Evolutionary conservation across 2,888 invertebrate species (phyloP).

Genomic region (Ecdyonurus torrentis): DNA sequence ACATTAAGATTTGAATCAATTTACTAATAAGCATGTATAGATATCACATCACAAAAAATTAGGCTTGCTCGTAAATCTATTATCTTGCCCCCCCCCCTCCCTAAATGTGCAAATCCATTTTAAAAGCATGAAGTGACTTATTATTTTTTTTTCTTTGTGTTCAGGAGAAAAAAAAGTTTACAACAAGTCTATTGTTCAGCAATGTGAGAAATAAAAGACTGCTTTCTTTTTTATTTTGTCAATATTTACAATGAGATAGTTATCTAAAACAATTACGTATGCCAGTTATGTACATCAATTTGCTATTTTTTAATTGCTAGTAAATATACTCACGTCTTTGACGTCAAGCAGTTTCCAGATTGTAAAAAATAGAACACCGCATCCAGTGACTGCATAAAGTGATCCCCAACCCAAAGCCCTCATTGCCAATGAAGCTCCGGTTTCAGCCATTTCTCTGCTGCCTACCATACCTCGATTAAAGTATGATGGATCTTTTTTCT

Average conservation of each 20-base stretch:
- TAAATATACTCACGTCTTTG: constrained; percentile 54
- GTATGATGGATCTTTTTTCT: constrained; percentile 59
- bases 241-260: not conserved
- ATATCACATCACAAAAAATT: no score
- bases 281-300: not conserved
- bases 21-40: no score
- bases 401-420: constrained; percentile 81
- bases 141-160: no score
- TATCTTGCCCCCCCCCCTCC: no score
- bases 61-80: no score
- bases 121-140: no score
- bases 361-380: constrained; percentile 60
- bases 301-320: not conserved
- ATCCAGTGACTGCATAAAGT: constrained; percentile 70
- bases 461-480: constrained; percentile 53
- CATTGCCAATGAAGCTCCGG: constrained; percentile 56
- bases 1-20: no score
- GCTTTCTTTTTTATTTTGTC: not conserved
- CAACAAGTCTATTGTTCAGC: no score
- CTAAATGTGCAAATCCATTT: no score
- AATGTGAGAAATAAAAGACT: no score
- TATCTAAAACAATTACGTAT: constrained; percentile 2
- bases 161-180: no score
- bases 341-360: constrained; percentile 84
- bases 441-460: constrained; percentile 46